Base-by-base conservation (phyloP, 2,113 vertebrate species). In the Alethe diademata region DNA sequence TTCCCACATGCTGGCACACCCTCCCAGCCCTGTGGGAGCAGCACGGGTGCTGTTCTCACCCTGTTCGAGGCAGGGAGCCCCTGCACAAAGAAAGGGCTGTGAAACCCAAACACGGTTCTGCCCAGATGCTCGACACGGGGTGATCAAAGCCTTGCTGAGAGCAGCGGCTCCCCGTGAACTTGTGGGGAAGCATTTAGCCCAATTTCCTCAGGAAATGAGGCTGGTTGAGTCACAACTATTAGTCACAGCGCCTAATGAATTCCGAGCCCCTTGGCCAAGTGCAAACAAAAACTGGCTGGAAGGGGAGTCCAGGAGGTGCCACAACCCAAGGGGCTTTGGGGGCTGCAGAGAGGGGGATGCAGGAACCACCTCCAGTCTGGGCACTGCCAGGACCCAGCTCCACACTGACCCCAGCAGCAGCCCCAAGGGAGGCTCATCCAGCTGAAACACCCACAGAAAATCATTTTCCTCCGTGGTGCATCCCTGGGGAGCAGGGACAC, bases 151-250 rank as follows among this genome's bases (percentile, higher is more conserved):
- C 28, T 54, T 25, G 74, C 61, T 23, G 72, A 3, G 26, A 62
- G 83, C 25, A 67, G 28, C 24, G 0, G 70, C 67, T 80, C 53
- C 22, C 76, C 47, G 2, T 5, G 36, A 90, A 70, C 71, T 83
- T 48, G 57, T 14, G 42, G 24, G 54, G 36, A 62, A 31, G 19
- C 24, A 10, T 64, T 92, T 92, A 93, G 86, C 88, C 92, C 86
- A 70, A 42, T 95, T 95, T 95, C 95, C 95, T 94, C 72, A 86
- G 96, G 94, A 97, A 95, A 95, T 88, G 88, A 95, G 79, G 72
- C 74, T 31, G 43, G 11, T 67, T 93, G 95, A 96, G 79, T 93
- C 95, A 95, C 75, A 84, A 51, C 67, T 83, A 54, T 95, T 93
- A 95, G 92, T 94, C 92, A 93, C 79, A 51, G 71, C 5, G 42